phyloP scores from a whole-genome alignment of 1,140 invertebrate genomes.

The Diorhabda sublineata region DNA sequence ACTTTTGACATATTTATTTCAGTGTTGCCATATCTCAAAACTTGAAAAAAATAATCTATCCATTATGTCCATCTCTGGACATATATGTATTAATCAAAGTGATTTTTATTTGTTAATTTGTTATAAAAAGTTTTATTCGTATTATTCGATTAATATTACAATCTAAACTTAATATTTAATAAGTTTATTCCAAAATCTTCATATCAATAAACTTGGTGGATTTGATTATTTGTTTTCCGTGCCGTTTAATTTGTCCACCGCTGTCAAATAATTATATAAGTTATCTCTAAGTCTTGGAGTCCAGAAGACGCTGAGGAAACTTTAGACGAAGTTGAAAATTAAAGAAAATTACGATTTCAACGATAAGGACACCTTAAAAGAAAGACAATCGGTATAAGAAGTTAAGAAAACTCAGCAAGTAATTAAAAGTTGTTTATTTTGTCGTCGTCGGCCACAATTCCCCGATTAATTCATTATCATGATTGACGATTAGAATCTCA shows the following conservation, averaged over 20 bases:
- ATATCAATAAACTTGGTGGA: no score
- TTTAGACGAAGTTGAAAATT: slow-evolving; percentile 7
- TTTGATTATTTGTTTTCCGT: slow-evolving; percentile 16
- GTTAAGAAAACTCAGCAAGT: slow-evolving; percentile 37
- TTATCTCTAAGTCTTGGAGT: slow-evolving; percentile 13
- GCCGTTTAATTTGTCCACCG: slow-evolving; percentile 15
- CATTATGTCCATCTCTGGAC: no score
- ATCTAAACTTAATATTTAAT: no score
- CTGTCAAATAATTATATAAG: slow-evolving; percentile 17
- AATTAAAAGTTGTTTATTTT: slow-evolving; percentile 44
- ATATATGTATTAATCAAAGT: no score
- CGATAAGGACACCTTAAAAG: slow-evolving; percentile 22
- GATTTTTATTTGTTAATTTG: no score
- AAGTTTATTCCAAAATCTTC: no score
- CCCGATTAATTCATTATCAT: slow-evolving; percentile 48
- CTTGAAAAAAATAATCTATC: no score
- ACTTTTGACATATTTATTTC: no score
- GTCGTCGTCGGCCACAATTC: slow-evolving; percentile 33
- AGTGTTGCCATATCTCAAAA: no score
- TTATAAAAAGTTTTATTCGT: no score
- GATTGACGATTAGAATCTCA: slow-evolving; percentile 48
- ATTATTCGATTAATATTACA: no score
- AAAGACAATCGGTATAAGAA: slow-evolving; percentile 33
- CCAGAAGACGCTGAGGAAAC: slow-evolving; percentile 5
- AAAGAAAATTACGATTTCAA: slow-evolving; percentile 19